These are phyloP conservation scores for Rhinolophus sinicus DNA, from an alignment of 2,113 vertebrate species.

Conservation along the genomic window DNA sequence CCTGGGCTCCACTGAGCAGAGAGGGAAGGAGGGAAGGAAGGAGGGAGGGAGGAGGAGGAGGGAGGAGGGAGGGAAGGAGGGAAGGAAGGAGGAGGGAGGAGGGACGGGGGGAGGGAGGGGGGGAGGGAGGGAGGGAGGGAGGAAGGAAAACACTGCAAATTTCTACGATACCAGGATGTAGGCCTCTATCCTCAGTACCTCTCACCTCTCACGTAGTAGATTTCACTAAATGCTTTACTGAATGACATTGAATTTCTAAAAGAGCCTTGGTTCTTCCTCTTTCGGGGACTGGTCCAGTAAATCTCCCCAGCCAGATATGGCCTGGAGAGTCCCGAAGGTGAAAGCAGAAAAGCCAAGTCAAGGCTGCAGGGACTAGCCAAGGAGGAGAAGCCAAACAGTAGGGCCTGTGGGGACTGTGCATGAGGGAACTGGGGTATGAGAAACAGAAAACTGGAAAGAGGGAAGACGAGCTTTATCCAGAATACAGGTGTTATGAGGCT, in stretches of 20 bases:
- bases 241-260: neutral
- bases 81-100: neutral
- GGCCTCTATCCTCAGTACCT: neutral
- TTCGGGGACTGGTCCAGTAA: neutral
- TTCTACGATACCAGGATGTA: neutral
- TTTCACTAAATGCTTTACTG: neutral
- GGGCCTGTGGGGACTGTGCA: neutral
- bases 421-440: too few species aligned
- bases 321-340: fast-evolving
- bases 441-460: neutral
- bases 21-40: fast-evolving
- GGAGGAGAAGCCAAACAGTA: neutral
- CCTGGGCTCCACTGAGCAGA: neutral
- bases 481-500: fast-evolving
- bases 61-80: too few species aligned
- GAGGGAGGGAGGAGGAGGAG: neutral
- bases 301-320: neutral
- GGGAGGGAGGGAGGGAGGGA: neutral
- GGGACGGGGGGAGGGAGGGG: neutral
- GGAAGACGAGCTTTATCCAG: neutral
- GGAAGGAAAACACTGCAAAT: neutral
- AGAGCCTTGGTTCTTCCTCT: neutral
- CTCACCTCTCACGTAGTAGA: fast-evolving
- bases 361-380: neutral
- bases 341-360: neutral